Evolutionary conservation across 2,888 invertebrate species (phyloP), one percentile per base, ranked within the genome.

Genomic region (Aplocera efformata): DNA sequence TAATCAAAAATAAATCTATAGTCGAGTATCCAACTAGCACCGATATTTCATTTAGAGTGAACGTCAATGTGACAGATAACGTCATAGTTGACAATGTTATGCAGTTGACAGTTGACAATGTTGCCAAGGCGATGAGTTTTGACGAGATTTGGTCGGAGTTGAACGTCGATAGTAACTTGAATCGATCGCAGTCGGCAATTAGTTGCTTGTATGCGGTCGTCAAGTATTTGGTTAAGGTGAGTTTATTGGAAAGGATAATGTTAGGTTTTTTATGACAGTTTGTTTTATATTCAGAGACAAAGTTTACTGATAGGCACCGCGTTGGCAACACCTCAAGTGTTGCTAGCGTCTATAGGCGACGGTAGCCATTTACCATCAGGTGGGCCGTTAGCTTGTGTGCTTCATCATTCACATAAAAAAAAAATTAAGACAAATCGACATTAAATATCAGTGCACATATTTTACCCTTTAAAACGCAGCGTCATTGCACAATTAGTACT

Each of bases 1-100:
- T 89, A 47, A 88, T 89, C 0, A 88, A 88, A 46, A 86, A 88
- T 50, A 85, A 82, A 41, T 90, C 83, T 6, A 72, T 84, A 1
- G 90, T 78, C 1, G 85, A 86, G 43, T 79, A 75, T 7, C 72
- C 90, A 21, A 57, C 85, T 10, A 56, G 89, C 55, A 53, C 84
- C 37, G 73, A 90, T 7, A 84, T 85, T 1, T 86, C 86, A 0
- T 88, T 86, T 30, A 50, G 85, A 10, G 71, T 68, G 1, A 63
- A 68, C 1, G 59, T 62, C 3, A 51, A 66, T 1, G 69, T 73
- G 10, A 67, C 72, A 10, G 84, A 86, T 25, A 78, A 74, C 23
- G 67, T 88, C 1, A 69, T 79, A 0, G 79, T 86, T 8, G 81
- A 88, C 39, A 72, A 79, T 38, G 76, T 84, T n/a, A 67, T 85